phyloP scores from a whole-genome alignment of 37 sponge, comb jelly and placozoan genomes.

The Sycon ciliatum region DNA sequence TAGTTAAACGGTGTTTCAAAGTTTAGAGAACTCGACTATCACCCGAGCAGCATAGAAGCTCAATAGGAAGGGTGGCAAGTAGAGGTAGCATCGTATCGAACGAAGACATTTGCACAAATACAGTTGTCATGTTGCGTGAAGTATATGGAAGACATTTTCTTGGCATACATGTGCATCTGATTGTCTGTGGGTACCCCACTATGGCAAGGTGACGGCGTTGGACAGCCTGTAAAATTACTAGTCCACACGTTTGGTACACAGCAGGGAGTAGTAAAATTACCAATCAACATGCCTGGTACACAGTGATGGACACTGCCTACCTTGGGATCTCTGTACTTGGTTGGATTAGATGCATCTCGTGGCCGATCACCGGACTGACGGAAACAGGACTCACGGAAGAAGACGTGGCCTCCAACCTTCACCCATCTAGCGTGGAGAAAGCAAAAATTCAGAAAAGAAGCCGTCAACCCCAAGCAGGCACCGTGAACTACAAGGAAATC shows the following conservation, averaged over 20 bases:
- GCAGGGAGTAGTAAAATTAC: no score
- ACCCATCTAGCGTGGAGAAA: conserved; percentile 15
- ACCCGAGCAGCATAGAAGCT: no score
- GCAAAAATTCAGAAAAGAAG: neutral
- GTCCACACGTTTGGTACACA: no score
- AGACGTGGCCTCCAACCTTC: conserved; percentile 29
- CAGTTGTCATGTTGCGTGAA: no score
- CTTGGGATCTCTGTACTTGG: conserved; percentile 21
- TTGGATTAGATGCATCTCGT: conserved; percentile 24
- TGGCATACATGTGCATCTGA: neutral
- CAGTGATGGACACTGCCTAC: conserved; percentile 1
- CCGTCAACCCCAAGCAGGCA: neutral
- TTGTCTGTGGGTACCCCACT: neutral
- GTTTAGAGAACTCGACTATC: no score
- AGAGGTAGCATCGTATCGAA: no score
- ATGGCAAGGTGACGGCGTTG: neutral
- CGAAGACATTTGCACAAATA: no score
- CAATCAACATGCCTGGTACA: no score
- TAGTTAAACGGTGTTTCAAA: no score
- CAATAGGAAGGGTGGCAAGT: no score
- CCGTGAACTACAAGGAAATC: no score
- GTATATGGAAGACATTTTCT: neutral
- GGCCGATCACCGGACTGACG: conserved; percentile 27
- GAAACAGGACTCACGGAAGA: conserved; percentile 53
- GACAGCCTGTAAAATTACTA: neutral